These are phyloP conservation scores for Corythornis madagascariensis DNA, from an alignment of 2,113 vertebrate genomes.

Conservation along the genomic window DNA sequence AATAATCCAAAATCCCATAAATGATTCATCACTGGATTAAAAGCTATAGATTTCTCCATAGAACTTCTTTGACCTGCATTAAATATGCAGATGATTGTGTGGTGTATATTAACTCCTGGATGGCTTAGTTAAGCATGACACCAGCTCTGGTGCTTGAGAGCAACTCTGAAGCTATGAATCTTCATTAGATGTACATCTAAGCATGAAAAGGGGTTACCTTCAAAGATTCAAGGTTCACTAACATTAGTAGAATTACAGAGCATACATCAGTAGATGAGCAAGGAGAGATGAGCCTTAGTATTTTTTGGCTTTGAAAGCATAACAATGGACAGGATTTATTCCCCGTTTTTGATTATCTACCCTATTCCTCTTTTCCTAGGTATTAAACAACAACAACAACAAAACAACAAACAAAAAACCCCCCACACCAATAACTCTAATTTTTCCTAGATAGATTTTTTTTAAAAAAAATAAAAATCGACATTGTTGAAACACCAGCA, in stretches of 20 bases:
- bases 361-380: background rate
- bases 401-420: no score
- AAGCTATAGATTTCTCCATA: conserved; percentile 45
- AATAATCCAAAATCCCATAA: conserved; percentile 60
- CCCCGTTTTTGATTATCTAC: background rate
- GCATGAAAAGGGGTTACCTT: background rate
- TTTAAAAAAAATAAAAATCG: background rate
- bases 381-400: background rate
- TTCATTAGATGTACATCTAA: background rate
- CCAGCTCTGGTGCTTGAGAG: background rate
- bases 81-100: conserved; percentile 26
- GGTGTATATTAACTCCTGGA: conserved; percentile 15
- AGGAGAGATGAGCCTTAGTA: background rate
- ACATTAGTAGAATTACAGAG: background rate
- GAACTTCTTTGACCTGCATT: conserved; percentile 38
- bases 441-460: background rate
- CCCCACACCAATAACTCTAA: accelerated
- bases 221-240: background rate
- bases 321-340: background rate
- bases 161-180: conserved; percentile 13
- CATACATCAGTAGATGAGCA: background rate
- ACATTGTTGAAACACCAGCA: background rate
- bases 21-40: conserved; percentile 73
- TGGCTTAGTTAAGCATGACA: background rate
- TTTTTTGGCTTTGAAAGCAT: background rate